A percentile compares a stretch with the other conserved stretches of the same genome.
Evolutionary conservation across 1,140 invertebrate genomes (phyloP).

Genomic region (Camponotus pennsylvanicus): DNA sequence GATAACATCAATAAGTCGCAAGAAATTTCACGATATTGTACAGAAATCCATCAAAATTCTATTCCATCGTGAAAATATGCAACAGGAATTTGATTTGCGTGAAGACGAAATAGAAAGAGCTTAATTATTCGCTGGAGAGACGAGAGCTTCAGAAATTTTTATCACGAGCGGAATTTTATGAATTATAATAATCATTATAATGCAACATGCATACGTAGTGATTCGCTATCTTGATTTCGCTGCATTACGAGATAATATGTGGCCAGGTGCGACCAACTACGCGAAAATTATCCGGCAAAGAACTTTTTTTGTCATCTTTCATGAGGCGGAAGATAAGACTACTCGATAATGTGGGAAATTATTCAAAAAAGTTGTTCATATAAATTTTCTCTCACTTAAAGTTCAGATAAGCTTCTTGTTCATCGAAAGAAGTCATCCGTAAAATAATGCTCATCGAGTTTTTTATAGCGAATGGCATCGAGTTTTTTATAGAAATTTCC

Average conservation of each 20-base stretch:
- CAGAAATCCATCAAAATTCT: not conserved
- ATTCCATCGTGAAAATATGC: not conserved
- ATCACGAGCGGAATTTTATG: not conserved
- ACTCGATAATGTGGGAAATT: conserved; percentile 2
- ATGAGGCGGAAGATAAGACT: not conserved
- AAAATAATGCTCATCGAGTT: not conserved
- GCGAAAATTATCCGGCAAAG: not conserved
- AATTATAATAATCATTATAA: conserved; percentile 15
- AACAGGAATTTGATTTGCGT: not conserved
- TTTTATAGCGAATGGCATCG: conserved; percentile 35
- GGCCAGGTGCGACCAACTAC: not conserved
- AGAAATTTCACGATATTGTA: conserved; percentile 4
- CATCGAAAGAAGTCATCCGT: conserved; percentile 9
- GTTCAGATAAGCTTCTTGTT: conserved; percentile 23
- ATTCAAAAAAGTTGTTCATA: conserved; percentile 17
- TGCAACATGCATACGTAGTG: not conserved
- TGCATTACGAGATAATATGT: not conserved
- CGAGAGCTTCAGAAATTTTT: not conserved
- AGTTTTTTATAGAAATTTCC: conserved; percentile 47
- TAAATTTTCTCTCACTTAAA: conserved; percentile 46
- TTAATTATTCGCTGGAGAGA: not conserved
- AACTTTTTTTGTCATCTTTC: not conserved
- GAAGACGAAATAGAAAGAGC: conserved; percentile 5
- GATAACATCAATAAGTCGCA: not conserved
- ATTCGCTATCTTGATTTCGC: not conserved